These are phyloP conservation scores for Alectura lathami DNA, from an alignment of 2,113 vertebrate species.

Conservation along the genomic window DNA sequence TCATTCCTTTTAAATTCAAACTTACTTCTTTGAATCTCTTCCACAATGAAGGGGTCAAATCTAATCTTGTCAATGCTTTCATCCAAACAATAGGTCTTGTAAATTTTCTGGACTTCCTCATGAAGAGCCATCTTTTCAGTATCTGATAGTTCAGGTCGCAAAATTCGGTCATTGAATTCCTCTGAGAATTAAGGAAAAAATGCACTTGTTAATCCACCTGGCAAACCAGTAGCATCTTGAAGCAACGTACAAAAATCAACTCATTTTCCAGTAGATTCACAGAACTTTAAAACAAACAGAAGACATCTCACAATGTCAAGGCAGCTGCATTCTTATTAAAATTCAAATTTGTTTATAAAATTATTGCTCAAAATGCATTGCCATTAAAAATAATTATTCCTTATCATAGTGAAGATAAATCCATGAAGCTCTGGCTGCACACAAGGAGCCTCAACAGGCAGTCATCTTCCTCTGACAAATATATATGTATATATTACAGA, in stretches of 20 bases:
- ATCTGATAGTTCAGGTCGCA: constrained; percentile 89
- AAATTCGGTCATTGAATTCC: constrained; percentile 95
- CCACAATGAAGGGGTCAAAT: constrained; percentile 91
- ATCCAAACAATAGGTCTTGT: constrained; percentile 92
- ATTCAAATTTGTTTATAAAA: not conserved
- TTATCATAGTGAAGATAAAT: not conserved
- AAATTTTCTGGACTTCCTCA: constrained; percentile 90
- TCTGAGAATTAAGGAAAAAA: constrained; percentile 76
- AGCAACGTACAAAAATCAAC: not conserved
- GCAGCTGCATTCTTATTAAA: not conserved
- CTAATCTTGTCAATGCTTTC: constrained; percentile 95
- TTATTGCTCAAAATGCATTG: not conserved
- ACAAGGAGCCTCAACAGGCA: not conserved
- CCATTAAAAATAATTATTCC: not conserved
- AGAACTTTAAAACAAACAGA: not conserved
- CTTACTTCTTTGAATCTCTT: constrained; percentile 91
- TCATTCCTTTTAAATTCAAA: constrained; percentile 12
- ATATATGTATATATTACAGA: too few species aligned
- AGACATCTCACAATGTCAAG: not conserved
- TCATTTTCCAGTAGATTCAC: not conserved
- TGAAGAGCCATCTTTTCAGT: constrained; percentile 87
- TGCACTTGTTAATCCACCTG: not conserved
- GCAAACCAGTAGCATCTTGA: not conserved
- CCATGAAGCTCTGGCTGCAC: not conserved
- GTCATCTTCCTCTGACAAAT: too few species aligned